These are phyloP conservation scores for Microctenopoma lineatum DNA, from an alignment of 2,797 vertebrate species.

Conservation along the genomic window DNA sequence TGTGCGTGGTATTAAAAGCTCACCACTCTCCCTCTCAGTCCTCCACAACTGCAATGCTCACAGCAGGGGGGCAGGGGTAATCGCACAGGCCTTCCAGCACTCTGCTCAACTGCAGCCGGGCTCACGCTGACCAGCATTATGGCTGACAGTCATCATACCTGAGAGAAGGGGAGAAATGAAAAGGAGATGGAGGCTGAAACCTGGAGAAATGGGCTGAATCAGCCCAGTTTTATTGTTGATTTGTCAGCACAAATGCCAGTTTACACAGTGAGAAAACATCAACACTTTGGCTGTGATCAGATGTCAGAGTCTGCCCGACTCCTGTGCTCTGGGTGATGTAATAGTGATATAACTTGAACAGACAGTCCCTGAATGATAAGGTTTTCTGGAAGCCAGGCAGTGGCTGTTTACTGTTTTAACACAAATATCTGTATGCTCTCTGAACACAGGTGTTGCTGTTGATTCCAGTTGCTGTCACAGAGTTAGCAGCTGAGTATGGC, in stretches of 20 bases:
- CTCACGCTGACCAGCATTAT: slow-evolving; percentile 75
- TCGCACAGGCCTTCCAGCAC: slow-evolving; percentile 74
- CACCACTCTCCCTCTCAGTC: slow-evolving; percentile 76
- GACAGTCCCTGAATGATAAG: slow-evolving; percentile 54
- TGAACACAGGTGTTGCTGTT: slow-evolving; percentile 50
- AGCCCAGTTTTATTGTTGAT: slow-evolving; percentile 64
- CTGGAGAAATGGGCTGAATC: slow-evolving; percentile 70
- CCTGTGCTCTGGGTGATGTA: slow-evolving; percentile 52
- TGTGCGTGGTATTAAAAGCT: slow-evolving; percentile 83
- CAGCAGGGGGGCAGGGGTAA: slow-evolving; percentile 74
- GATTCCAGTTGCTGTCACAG: slow-evolving; percentile 52
- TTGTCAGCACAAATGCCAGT: slow-evolving; percentile 71
- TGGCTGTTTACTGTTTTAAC: slow-evolving; percentile 56
- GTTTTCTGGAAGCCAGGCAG: slow-evolving; percentile 43
- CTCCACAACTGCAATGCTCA: slow-evolving; percentile 59
- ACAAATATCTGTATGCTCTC: slow-evolving; percentile 47
- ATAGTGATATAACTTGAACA: slow-evolving; percentile 55
- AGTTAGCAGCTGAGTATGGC: slow-evolving; percentile 46
- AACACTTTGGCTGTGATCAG: slow-evolving; percentile 58
- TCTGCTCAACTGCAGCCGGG: slow-evolving; percentile 63
- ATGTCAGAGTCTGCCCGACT: slow-evolving; percentile 60
- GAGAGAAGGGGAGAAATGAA: slow-evolving; percentile 73
- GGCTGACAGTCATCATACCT: slow-evolving; percentile 77
- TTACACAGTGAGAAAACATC: slow-evolving; percentile 64
- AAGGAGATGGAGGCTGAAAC: slow-evolving; percentile 71